Base-by-base conservation (phyloP, 2,113 vertebrate species). In the Datnioides undecimradiatus region DNA sequence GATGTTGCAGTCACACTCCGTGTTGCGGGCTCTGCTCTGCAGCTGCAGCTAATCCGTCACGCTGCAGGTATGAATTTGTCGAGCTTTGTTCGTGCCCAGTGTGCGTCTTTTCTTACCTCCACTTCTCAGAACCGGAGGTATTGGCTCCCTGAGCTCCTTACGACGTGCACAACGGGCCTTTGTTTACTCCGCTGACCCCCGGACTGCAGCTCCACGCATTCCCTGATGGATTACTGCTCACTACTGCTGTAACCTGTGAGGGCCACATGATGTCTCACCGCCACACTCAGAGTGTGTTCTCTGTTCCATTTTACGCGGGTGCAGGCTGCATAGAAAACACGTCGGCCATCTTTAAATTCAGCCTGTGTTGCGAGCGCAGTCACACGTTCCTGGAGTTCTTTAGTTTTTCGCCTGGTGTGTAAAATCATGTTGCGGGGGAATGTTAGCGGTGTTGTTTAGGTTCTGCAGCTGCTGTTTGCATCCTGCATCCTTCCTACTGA, bases 61-160 rank as follows among this genome's bases (percentile, higher is more conserved):
- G 2, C 49, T 21, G 73, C 78, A 59, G 70, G 45, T 84, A 16
- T 51, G 34, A n/a, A 14, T 54, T 9, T 0, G 17, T 67, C 2
- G 11, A 10, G 72, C 13, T 31, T 38, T 27, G 4, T 45, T 11
- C 12, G 38, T 8, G 25, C 63, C 45, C 58, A 60, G 59, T 54
- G 0, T 34, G 85, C 1, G 10, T 55, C 51, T 33, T 62, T 23
- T 29, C n/a, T 29, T 49, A n/a, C 23, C 34, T 59, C 31, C 45
- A 9, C 23, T 87, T 80, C 82, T 65, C 16, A 72, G 79, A 82
- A 84, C 63, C 27, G 49, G 21, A 49, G 23, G 46, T 40, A 59
- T 36, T 5, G 2, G 43, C 52, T 29, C 46, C 0, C 76, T 90
- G 87, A 90, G 82, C 89, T 74, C 16, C 82, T 89, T 89, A 90